These are phyloP conservation scores for Zoanthus gigantus DNA, from an alignment of 92 coral and sea anemone genomes.

Conservation along the genomic window DNA sequence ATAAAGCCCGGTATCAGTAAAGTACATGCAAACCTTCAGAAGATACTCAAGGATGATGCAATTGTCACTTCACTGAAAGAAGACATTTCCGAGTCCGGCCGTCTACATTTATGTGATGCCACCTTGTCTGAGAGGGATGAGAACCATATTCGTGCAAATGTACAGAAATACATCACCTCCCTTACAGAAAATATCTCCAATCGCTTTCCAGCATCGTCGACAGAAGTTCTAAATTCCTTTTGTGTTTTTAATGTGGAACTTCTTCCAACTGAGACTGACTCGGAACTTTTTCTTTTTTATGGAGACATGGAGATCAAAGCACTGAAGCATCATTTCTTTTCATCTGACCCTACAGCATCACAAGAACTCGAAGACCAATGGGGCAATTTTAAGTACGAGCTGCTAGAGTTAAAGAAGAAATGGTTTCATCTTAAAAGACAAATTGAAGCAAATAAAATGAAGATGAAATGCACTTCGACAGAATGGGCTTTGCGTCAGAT, in stretches of 20 bases:
- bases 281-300: conserved; percentile 19
- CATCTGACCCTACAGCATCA: conserved; percentile 23
- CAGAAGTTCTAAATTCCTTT: conserved; percentile 2
- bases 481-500: conserved; percentile 49
- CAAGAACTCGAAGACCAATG: conserved; percentile 38
- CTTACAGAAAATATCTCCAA: not conserved
- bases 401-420: conserved; percentile 44
- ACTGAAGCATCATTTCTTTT: conserved; percentile 41
- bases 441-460: conserved; percentile 49
- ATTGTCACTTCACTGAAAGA: conserved; percentile 35
- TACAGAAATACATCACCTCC: not conserved
- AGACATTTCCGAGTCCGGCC: conserved; percentile 30
- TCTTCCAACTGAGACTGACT: conserved; percentile 12
- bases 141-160: not conserved
- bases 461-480: conserved; percentile 48
- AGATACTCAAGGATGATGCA: conserved; percentile 40
- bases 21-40: conserved; percentile 36
- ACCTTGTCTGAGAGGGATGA: not conserved
- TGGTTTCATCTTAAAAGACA: conserved; percentile 44
- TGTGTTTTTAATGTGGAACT: not conserved
- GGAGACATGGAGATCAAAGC: conserved; percentile 40
- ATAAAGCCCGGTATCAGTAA: conserved; percentile 43
- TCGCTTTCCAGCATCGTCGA: conserved; percentile 1
- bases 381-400: conserved; percentile 45
- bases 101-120: not conserved